These are phyloP conservation scores for Pheosia tremula DNA, from an alignment of 2,888 invertebrate genomes.

Conservation along the genomic window DNA sequence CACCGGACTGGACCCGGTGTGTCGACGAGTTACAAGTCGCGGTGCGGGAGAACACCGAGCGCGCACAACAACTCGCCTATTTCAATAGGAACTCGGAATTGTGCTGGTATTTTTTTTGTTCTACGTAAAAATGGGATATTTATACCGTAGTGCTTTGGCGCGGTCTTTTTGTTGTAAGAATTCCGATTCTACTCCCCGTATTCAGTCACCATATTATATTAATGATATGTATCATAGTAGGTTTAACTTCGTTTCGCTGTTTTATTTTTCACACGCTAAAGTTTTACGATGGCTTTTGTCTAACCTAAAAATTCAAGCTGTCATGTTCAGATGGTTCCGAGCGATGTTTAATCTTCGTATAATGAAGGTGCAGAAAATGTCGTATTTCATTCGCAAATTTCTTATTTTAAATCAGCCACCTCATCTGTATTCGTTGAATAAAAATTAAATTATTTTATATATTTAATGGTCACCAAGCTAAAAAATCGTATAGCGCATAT, in stretches of 20 bases:
- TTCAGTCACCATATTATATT: neutral
- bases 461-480: no score
- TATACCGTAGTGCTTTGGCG: no score
- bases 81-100: conserved; percentile 70
- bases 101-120: conserved; percentile 60
- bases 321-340: neutral
- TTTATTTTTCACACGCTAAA: neutral
- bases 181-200: neutral
- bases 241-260: neutral
- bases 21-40: conserved; percentile 67
- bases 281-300: neutral
- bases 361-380: neutral
- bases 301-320: neutral
- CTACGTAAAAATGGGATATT: no score
- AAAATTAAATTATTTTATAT: no score
- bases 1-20: conserved; percentile 70
- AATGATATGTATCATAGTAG: neutral
- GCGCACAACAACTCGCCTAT: conserved; percentile 66
- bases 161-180: neutral
- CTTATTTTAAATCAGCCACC: neutral
- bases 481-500: no score
- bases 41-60: conserved; percentile 65
- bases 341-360: neutral
- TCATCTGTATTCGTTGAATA: neutral
- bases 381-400: neutral